These are phyloP conservation scores for Prorops nasuta DNA, from an alignment of 1,140 invertebrate species.

Conservation along the genomic window DNA sequence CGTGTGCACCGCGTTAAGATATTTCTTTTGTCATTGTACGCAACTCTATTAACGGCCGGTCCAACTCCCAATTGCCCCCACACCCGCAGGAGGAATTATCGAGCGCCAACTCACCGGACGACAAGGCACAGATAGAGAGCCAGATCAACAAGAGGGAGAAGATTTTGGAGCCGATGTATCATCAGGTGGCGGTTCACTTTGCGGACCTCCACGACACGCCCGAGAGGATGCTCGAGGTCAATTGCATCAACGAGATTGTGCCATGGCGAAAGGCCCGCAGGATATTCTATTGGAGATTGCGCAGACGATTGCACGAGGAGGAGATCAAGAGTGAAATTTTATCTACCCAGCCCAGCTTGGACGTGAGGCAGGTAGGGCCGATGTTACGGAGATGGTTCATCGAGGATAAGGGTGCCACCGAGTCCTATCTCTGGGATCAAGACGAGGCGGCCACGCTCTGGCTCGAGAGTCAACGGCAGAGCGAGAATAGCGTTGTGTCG, in stretches of 20 bases:
- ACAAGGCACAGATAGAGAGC: slow-evolving; percentile 62
- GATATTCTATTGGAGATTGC: slow-evolving; percentile 84
- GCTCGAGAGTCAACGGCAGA: slow-evolving; percentile 71
- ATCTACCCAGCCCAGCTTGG: slow-evolving; percentile 64
- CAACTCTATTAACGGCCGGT: no score
- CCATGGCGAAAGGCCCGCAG: slow-evolving; percentile 80
- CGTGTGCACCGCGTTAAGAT: no score
- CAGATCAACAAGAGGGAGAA: slow-evolving; percentile 75
- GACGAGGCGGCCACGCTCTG: slow-evolving; percentile 82
- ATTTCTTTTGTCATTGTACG: no score
- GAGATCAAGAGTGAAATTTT: slow-evolving; percentile 72
- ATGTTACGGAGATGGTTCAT: slow-evolving; percentile 94
- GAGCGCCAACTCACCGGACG: slow-evolving; percentile 29
- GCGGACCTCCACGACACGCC: slow-evolving; percentile 98
- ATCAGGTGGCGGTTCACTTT: slow-evolving; percentile 92
- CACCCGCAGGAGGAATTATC: slow-evolving; percentile 55
- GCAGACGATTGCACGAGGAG: slow-evolving; percentile 76
- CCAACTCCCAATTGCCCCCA: no score
- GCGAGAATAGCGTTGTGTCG: slow-evolving; percentile 68
- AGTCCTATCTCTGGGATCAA: slow-evolving; percentile 87
- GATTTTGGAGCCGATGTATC: slow-evolving; percentile 82
- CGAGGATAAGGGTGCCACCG: slow-evolving; percentile 84
- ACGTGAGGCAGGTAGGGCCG: slow-evolving; percentile 66
- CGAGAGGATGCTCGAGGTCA: slow-evolving; percentile 94
- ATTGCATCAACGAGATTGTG: slow-evolving; percentile 87